phyloP scores from a whole-genome alignment of 2,797 vertebrate species.

The Gymnocypris eckloni region DNA sequence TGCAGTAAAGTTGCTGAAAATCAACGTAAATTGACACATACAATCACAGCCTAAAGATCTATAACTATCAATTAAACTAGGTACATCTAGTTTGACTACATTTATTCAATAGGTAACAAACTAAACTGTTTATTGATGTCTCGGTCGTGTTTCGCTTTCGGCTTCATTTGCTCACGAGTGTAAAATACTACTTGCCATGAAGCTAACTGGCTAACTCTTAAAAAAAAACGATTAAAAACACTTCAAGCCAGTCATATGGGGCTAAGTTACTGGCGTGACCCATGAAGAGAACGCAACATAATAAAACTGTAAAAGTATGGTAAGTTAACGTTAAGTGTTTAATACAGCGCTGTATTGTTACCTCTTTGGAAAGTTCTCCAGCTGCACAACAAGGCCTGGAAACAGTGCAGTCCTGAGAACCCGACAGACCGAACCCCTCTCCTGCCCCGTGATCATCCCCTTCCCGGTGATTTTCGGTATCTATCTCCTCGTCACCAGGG shows the following conservation, averaged over 20 bases:
- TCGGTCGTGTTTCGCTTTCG: conserved; percentile 38
- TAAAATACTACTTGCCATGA: background rate
- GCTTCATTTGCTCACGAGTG: background rate
- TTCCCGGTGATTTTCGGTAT: background rate
- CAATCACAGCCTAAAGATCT: background rate
- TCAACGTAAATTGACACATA: background rate
- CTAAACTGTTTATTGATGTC: background rate
- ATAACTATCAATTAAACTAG: background rate
- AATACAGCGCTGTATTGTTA: background rate
- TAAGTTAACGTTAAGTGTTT: too few species aligned
- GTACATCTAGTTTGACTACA: background rate
- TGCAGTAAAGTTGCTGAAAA: background rate
- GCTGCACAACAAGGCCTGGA: conserved; percentile 18
- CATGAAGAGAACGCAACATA: background rate
- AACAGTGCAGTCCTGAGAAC: background rate
- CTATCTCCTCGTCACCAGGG: background rate
- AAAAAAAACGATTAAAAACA: too few species aligned
- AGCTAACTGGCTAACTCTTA: conserved; percentile 24
- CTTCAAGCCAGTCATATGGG: too few species aligned
- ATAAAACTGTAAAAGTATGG: background rate
- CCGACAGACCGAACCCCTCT: conserved; percentile 10
- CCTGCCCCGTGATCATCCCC: conserved; percentile 12
- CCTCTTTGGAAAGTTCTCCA: conserved; percentile 41
- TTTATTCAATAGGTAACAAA: background rate
- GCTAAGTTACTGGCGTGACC: background rate